Evolutionary conservation across 2,113 vertebrate species (phyloP).

Genomic region (Esox niger): DNA sequence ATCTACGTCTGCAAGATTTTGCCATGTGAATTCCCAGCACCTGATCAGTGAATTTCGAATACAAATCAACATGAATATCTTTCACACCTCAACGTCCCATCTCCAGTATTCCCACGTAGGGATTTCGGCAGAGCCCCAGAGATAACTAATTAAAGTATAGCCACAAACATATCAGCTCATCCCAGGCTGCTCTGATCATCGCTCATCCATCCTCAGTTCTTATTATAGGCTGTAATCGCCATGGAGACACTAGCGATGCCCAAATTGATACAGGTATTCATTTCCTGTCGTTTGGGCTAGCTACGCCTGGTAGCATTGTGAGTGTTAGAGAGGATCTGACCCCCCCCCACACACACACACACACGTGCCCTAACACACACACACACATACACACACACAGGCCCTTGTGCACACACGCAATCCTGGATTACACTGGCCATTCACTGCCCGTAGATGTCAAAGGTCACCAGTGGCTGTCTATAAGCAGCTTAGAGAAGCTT

Average conservation of each 20-base stretch:
- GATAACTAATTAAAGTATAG: background rate
- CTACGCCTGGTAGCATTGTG: slow-evolving; percentile 3
- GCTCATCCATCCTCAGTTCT: too few species aligned
- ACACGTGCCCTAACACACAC: slow-evolving; percentile 38
- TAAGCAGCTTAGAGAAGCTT: slow-evolving; percentile 21
- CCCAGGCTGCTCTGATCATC: too few species aligned
- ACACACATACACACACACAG: slow-evolving; percentile 34
- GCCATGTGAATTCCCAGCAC: too few species aligned
- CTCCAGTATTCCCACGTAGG: too few species aligned
- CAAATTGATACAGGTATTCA: slow-evolving; percentile 18
- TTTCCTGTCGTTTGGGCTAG: slow-evolving; percentile 21
- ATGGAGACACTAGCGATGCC: background rate
- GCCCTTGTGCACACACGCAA: background rate
- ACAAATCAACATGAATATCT: too few species aligned
- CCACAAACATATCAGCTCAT: too few species aligned
- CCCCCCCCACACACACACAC: slow-evolving; percentile 36
- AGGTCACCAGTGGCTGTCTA: background rate
- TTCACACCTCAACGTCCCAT: too few species aligned
- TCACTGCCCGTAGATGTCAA: slow-evolving; percentile 2
- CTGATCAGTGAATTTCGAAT: too few species aligned
- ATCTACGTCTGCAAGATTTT: too few species aligned
- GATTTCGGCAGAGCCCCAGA: background rate
- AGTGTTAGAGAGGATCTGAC: slow-evolving; percentile 3
- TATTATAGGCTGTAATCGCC: too few species aligned
- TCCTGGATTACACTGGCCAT: slow-evolving; percentile 7